phyloP scores from a whole-genome alignment of 2,888 invertebrate genomes.

The Orthonychiurus folsomi region DNA sequence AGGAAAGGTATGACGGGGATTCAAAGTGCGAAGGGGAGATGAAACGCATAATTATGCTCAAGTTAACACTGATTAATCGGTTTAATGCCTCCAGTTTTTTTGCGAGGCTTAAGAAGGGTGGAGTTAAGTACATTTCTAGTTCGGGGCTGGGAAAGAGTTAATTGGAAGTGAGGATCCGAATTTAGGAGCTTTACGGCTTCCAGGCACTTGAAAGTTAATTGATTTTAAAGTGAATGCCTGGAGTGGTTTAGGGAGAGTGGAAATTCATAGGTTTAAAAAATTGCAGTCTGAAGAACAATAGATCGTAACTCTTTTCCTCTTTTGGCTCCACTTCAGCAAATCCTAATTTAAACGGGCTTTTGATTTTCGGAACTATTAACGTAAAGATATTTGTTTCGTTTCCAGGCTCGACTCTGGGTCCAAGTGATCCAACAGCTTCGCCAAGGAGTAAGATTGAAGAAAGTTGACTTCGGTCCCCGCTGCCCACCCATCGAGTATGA shows the following conservation, averaged over 20 bases:
- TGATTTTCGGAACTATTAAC: not conserved
- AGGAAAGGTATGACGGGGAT: too few relatives aligned
- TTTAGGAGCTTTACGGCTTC: too few relatives aligned
- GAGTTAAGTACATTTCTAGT: too few relatives aligned
- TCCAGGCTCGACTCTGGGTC: conserved; percentile 85
- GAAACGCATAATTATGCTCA: not conserved
- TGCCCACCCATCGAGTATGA: conserved; percentile 79
- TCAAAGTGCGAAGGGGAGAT: not conserved
- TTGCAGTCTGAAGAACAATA: not conserved
- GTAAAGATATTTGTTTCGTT: not conserved
- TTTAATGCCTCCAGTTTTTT: not conserved
- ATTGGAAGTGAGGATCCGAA: too few relatives aligned
- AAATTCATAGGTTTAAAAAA: not conserved
- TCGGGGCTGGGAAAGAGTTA: too few relatives aligned
- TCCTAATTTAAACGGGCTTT: not conserved
- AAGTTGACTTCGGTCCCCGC: conserved; percentile 53
- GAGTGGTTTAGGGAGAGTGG: not conserved
- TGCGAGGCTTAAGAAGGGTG: too few relatives aligned
- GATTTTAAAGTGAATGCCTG: not conserved
- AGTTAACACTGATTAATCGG: not conserved
- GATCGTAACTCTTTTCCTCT: too few relatives aligned
- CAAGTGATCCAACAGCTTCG: conserved; percentile 88
- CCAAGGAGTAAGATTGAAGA: conserved; percentile 86
- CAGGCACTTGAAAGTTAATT: too few relatives aligned
- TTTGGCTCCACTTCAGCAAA: too few relatives aligned